Evolutionary conservation across 35 echinoderm and acorn worm genomes (phyloP).

Genomic region (Antedon bifida): DNA sequence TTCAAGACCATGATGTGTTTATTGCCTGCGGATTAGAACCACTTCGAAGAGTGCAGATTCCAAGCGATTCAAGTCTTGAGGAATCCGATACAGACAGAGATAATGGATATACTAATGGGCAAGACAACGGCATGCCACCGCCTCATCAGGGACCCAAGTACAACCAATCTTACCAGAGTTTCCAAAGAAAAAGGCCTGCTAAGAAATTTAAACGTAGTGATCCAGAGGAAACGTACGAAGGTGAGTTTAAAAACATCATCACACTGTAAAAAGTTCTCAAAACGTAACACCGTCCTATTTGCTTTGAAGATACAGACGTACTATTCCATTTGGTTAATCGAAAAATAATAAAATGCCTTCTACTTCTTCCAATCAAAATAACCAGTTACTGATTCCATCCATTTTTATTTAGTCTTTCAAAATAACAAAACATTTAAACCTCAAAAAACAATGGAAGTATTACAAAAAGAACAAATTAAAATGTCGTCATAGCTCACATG

Average conservation of each 20-base stretch:
- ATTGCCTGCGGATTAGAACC: conserved; percentile 70
- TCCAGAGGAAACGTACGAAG: not conserved
- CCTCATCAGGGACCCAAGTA: not conserved
- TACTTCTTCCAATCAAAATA: too few relatives aligned
- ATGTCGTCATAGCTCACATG: too few relatives aligned
- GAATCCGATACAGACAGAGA: not conserved
- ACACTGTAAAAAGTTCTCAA: too few relatives aligned
- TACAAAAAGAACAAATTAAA: too few relatives aligned
- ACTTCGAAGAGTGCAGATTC: conserved; percentile 9
- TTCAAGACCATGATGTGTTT: conserved; percentile 67
- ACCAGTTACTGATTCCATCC: too few relatives aligned
- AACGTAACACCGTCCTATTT: too few relatives aligned
- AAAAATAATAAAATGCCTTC: too few relatives aligned
- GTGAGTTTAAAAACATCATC: not conserved
- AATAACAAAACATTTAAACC: too few relatives aligned
- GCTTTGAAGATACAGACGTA: too few relatives aligned
- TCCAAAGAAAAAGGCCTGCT: not conserved
- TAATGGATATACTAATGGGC: not conserved
- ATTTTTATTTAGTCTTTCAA: too few relatives aligned
- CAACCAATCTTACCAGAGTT: not conserved
- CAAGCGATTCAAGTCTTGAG: not conserved
- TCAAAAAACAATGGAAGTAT: too few relatives aligned
- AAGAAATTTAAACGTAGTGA: not conserved
- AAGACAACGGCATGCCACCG: not conserved
- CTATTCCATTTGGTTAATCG: too few relatives aligned